phyloP scores from a whole-genome alignment of 2,113 vertebrate species.

The Thunnus thynnus region DNA sequence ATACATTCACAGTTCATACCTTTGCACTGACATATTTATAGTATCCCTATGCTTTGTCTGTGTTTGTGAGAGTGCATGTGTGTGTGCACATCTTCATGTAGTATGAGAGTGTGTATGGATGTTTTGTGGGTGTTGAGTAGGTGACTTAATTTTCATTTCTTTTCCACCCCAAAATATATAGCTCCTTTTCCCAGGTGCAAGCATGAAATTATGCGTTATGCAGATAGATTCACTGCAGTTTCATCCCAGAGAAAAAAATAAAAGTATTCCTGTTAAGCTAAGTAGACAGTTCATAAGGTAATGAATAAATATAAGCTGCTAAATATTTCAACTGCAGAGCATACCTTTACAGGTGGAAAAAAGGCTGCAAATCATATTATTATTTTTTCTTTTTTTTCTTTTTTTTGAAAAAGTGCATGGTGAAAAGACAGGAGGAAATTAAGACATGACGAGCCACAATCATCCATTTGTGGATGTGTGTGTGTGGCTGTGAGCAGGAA shows the following conservation, averaged over 20 bases:
- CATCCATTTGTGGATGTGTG: no score
- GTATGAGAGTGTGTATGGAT: not conserved
- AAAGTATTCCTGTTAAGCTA: conserved; percentile 29
- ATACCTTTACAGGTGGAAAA: conserved; percentile 25
- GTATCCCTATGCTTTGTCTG: not conserved
- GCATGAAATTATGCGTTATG: conserved; percentile 43
- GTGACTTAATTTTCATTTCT: conserved; percentile 25
- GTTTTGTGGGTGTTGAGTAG: not conserved
- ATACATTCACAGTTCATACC: not conserved
- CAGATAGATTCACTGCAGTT: conserved; percentile 25
- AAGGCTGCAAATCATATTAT: conserved; percentile 15
- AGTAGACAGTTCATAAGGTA: conserved; percentile 51
- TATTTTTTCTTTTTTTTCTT: not conserved
- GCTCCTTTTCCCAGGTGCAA: conserved; percentile 29
- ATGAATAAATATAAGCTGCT: conserved; percentile 62
- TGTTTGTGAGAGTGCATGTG: not conserved
- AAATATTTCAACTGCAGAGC: conserved; percentile 45
- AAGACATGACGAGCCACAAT: no score
- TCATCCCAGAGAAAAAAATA: not conserved
- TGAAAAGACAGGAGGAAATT: no score
- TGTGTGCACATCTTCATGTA: not conserved
- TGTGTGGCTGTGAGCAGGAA: no score
- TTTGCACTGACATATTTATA: not conserved
- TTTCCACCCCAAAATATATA: conserved; percentile 26
- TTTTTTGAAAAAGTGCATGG: not conserved